Conservation (phyloP, 2,888 invertebrate genomes). For the Orthosia incerta region DNA sequence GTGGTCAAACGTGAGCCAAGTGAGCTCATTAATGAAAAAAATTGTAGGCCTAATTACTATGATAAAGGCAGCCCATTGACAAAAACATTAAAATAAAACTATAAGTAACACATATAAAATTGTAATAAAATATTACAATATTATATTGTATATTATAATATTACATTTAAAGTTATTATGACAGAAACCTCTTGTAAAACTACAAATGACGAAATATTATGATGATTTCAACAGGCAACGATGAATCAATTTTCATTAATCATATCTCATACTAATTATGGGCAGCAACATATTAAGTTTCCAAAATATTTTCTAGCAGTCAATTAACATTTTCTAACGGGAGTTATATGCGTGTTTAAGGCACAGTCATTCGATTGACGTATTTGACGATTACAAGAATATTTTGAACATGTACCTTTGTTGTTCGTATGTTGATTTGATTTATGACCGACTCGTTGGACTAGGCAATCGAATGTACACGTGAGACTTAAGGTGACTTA, state of each 20-base stretch:
- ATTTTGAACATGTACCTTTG: slow-evolving; percentile 28
- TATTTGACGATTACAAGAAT: slow-evolving; percentile 27
- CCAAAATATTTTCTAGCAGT: slow-evolving; percentile 45
- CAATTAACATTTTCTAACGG: slow-evolving; percentile 58
- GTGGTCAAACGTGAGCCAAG: too few species aligned
- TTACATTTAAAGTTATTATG: slow-evolving; percentile 44
- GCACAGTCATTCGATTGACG: slow-evolving; percentile 14
- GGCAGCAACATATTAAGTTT: slow-evolving; percentile 49
- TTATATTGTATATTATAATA: too few species aligned
- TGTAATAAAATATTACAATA: too few species aligned
- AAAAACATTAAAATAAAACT: slow-evolving; percentile 19
- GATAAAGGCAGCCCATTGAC: slow-evolving; percentile 7
- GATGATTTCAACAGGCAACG: slow-evolving; percentile 46
- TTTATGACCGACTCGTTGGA: slow-evolving; percentile 38
- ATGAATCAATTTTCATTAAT: slow-evolving; percentile 59
- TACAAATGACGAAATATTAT: slow-evolving; percentile 54
- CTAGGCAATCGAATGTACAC: slow-evolving; percentile 42
- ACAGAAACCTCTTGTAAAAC: slow-evolving; percentile 30
- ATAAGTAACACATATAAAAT: slow-evolving; percentile 42
- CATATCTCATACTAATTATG: slow-evolving; percentile 57
- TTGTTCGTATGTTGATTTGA: slow-evolving; percentile 50
- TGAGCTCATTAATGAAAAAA: neutral
- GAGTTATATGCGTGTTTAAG: slow-evolving; percentile 12
- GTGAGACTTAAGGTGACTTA: slow-evolving; percentile 30
- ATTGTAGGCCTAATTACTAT: neutral